Evolutionary conservation across 2,113 vertebrate genomes (phyloP).

Genomic region (Fulmarus glacialis): DNA sequence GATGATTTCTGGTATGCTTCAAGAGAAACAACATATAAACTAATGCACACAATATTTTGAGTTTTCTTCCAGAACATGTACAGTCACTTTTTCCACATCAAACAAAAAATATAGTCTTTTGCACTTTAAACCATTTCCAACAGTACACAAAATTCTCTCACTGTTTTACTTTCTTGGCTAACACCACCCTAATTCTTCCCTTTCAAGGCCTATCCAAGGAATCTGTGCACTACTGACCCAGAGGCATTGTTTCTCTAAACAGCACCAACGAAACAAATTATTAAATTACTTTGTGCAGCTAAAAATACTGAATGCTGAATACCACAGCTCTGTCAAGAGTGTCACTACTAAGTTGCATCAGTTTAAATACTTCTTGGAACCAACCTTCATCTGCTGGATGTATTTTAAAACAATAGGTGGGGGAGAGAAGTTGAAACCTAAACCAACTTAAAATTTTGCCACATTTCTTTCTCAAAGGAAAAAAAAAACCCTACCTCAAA

Average conservation of each 20-base stretch:
- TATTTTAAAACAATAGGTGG: background rate
- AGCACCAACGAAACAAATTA: constrained; percentile 42
- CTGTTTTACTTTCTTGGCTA: constrained; percentile 69
- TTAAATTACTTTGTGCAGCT: constrained; percentile 53
- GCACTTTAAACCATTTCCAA: constrained; percentile 57
- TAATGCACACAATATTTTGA: constrained; percentile 55
- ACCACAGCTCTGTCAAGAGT: constrained; percentile 40
- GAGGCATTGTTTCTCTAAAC: constrained; percentile 63
- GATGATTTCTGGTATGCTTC: constrained; percentile 45
- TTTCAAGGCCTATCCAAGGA: constrained; percentile 59
- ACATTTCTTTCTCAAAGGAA: background rate
- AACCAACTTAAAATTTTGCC: background rate
- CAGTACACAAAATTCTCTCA: constrained; percentile 69
- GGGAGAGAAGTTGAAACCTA: background rate
- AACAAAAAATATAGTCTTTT: constrained; percentile 43
- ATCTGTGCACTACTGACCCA: constrained; percentile 64
- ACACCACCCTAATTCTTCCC: constrained; percentile 33
- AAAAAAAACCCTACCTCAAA: background rate
- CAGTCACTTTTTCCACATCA: constrained; percentile 64
- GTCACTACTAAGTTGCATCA: background rate
- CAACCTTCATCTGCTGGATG: background rate
- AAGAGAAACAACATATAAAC: constrained; percentile 65
- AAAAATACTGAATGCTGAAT: constrained; percentile 56
- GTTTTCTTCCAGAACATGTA: constrained; percentile 43
- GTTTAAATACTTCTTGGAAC: background rate